A percentile compares a stretch with the other conserved stretches of the same genome.
Evolutionary conservation across 2,797 vertebrate species (phyloP).

Genomic region (Eulemur rubriventer): DNA sequence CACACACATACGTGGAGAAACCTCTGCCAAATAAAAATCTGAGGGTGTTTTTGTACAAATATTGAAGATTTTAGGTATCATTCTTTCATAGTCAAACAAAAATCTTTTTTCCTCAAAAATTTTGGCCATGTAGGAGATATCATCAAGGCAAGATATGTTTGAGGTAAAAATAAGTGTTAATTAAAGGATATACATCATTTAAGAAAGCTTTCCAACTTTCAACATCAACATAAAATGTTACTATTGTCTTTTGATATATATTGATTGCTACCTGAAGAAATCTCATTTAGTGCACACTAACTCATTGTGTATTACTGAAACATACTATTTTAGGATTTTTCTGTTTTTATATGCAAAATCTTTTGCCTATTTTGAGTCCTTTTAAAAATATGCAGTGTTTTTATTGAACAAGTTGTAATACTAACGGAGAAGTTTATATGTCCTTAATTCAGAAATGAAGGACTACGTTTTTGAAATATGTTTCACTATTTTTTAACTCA

Average conservation of each 20-base stretch:
- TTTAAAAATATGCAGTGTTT: not conserved
- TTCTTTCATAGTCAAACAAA: not conserved
- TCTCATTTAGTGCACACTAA: not conserved
- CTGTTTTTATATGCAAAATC: not conserved
- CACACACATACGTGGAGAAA: not conserved
- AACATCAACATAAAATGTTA: not conserved
- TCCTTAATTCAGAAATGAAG: constrained; percentile 4
- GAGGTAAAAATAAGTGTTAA: not conserved
- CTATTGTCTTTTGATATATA: not conserved
- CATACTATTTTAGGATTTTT: not conserved
- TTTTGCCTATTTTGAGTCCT: not conserved
- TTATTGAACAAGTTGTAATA: not conserved
- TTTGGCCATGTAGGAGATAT: not conserved
- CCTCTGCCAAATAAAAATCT: not conserved
- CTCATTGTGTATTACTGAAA: not conserved
- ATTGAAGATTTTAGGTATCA: not conserved
- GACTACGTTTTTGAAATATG: not conserved
- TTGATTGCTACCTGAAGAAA: not conserved
- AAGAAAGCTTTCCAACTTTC: not conserved
- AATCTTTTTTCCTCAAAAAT: not conserved
- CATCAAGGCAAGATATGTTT: not conserved
- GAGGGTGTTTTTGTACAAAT: not conserved
- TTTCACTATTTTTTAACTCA: not conserved
- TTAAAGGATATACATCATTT: not conserved
- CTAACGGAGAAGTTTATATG: not conserved